Evolutionary conservation across 2,888 invertebrate genomes (phyloP), one percentile per base, ranked within the genome.

Genomic region (Bugula neritina): DNA sequence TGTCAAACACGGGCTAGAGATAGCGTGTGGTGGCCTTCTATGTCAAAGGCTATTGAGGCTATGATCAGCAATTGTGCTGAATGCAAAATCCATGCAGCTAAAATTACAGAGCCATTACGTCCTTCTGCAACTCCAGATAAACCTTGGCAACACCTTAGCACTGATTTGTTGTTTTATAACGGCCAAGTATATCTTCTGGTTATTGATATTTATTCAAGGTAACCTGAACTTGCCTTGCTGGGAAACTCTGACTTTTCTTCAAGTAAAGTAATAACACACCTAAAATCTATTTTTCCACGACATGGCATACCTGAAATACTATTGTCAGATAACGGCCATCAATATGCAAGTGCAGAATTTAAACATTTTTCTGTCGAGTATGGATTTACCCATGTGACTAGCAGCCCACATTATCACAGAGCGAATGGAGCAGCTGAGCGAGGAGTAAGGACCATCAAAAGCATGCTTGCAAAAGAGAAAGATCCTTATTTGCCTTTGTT

Each of bases 401-500:
- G 74, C 63, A 74, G 73, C 54, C 76, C 74, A 1, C 57, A 69
- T 54, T 72, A 73, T 63, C 71, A 74, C 21, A 72, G 74, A 73
- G 71, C 72, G 13, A 76, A 76, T 43, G 74, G 73, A 13, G 72
- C 70, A 27, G 72, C 74, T 1, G 74, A 75, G 35, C 43, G 72
- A 54, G 72, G 72, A n/a, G 71, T 74, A 5, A 69, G 74, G 55
- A 72, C 72, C 23, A 57, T 77, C 5, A 77, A 78, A 71, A 25
- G 21, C 1, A 71, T 76, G 69, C 69, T 77, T 5, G 75, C 77
- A 73, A 80, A 80, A 72, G 74, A 76, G 5, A 69, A 27, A 0
- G 77, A 79, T 69, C 73, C 75, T 21, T 76, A 76, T 72, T 71
- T 75, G 54, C 77, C 75, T 1, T 73, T 79, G 31, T 72, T 79